Base-by-base conservation (phyloP, 2,113 vertebrate species). In the Myiagra hebetior region DNA sequence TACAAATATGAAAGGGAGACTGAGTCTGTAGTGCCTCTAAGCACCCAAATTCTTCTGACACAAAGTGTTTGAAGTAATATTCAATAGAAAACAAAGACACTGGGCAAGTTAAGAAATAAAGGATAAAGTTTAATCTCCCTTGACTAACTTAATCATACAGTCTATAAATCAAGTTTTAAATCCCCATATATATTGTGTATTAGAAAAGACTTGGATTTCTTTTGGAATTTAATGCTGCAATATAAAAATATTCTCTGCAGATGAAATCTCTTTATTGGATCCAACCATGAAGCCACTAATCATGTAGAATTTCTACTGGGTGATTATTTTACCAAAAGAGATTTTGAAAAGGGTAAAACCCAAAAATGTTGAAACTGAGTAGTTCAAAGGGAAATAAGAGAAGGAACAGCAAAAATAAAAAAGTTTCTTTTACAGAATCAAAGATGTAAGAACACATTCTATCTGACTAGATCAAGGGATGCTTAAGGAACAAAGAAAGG, bases 221-320 rank as follows among this genome's bases (percentile, higher is more conserved):
- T 85, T 33, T 65, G 81, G 96, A 91, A 97, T 92, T 94, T 93
- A 95, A 92, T 85, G 78, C 65, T 85, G 81, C 84, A 89, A 75
- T 93, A 89, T 82, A 94, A 96, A 95, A 96, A 91, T 96, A 91
- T 75, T 97, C 91, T 92, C 76, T 63, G 62, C 77, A 95, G 87
- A 95, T 81, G 64, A 95, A 95, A 87, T 91, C 91, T 92, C 89
- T 89, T 95, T 95, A 91, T 80, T 87, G 77, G 89, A 92, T 92
- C 69, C 91, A 82, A 91, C 74, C 89, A 68, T 76, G 91, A 94
- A 94, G 91, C 93, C 87, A 85, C 93, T 94, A 91, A 96, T 91
- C 80, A 94, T 76, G 93, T 57, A 79, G 62, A 95, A 91, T 91
- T 95, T 96, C 91, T 82, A 89, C 84, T 53, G 74, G 41, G 31